phyloP scores from a whole-genome alignment of 1,140 invertebrate genomes.

The Pristionchus pacificus region DNA sequence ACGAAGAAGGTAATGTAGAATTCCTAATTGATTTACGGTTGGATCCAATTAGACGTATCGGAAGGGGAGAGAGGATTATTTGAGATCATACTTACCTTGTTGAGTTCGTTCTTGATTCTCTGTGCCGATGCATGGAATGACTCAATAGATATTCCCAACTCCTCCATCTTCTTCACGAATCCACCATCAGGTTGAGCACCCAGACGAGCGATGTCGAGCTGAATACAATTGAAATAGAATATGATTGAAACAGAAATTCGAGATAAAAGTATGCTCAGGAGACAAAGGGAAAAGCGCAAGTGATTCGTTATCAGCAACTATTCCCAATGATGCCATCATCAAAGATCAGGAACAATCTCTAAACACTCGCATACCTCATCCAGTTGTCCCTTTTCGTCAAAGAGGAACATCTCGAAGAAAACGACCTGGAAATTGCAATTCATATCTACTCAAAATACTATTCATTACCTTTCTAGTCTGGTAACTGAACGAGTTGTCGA shows the following conservation, averaged over 20 bases:
- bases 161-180: conserved; percentile 19
- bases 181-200: conserved; percentile 20
- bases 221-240: conserved; percentile 46
- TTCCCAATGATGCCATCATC: neutral
- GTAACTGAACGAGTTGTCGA: conserved; percentile 61
- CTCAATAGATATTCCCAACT: conserved; percentile 24
- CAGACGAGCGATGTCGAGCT: conserved; percentile 47
- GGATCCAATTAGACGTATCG: neutral
- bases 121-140: conserved; percentile 56
- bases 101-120: conserved; percentile 57
- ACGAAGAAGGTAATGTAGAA: neutral
- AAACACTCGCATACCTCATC: neutral
- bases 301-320: neutral
- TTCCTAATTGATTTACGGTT: no score
- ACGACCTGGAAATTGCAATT: neutral
- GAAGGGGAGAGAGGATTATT: conserved; percentile 1
- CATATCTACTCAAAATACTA: neutral
- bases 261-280: conserved; percentile 55
- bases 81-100: conserved; percentile 57
- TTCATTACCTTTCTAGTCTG: conserved; percentile 51
- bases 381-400: neutral
- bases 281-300: neutral
- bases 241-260: conserved; percentile 56
- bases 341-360: neutral
- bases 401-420: neutral